These are phyloP conservation scores for Drosophila arawakana DNA, from an alignment of 1,140 invertebrate species.

Conservation along the genomic window DNA sequence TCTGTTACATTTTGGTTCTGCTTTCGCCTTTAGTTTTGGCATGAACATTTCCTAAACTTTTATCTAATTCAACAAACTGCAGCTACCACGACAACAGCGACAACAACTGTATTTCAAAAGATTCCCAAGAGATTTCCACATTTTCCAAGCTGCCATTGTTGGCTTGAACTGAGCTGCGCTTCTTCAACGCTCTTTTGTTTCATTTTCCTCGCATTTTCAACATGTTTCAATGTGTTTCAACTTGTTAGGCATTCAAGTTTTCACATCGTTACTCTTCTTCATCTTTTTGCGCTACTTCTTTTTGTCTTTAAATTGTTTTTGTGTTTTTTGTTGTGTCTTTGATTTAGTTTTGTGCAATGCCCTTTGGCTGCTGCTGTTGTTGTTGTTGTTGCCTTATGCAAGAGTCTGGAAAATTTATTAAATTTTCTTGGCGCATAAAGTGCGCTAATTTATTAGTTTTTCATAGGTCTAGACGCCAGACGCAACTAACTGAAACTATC, in stretches of 20 bases:
- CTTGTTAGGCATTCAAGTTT: constrained; percentile 79
- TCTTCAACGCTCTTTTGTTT: constrained; percentile 34
- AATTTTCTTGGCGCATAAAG: constrained; percentile 62
- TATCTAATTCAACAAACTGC: constrained; percentile 82
- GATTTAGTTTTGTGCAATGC: constrained; percentile 57
- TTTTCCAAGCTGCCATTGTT: constrained; percentile 77
- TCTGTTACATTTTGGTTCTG: not conserved
- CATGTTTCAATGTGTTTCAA: constrained; percentile 76
- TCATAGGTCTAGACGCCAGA: constrained; percentile 20
- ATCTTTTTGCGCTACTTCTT: constrained; percentile 28
- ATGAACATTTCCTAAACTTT: constrained; percentile 82
- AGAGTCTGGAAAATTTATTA: constrained; percentile 62
- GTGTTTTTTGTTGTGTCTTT: constrained; percentile 27
- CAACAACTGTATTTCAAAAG: constrained; percentile 63
- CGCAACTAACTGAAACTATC: constrained; percentile 8
- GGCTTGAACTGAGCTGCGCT: constrained; percentile 49
- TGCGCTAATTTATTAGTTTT: constrained; percentile 65
- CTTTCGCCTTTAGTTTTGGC: constrained; percentile 64
- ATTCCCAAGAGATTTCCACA: constrained; percentile 81
- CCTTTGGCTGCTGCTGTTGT: constrained; percentile 8
- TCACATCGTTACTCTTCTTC: constrained; percentile 70
- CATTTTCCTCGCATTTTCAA: constrained; percentile 58
- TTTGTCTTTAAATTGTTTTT: not conserved
- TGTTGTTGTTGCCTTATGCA: constrained; percentile 51
- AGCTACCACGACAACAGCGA: constrained; percentile 24